Conservation (phyloP, 2,113 vertebrate species). For the Crotophaga sulcirostris region DNA sequence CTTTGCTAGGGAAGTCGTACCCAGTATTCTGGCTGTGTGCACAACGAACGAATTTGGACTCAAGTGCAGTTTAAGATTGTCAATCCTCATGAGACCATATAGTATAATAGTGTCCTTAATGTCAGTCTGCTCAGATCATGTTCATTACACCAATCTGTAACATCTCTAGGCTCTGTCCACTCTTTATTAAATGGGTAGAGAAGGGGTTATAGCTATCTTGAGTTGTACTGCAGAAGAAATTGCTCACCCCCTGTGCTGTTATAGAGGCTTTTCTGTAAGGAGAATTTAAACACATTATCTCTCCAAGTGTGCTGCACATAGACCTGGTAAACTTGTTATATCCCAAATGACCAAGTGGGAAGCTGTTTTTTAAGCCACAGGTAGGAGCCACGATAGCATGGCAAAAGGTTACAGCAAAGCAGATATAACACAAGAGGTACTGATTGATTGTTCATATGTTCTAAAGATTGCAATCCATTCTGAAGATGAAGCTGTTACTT, state of each 20-base stretch:
- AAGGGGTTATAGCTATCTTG: not conserved
- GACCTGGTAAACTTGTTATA: not conserved
- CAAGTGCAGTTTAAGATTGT: not conserved
- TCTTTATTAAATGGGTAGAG: not conserved
- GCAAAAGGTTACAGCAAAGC: not conserved
- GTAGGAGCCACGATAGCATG: not conserved
- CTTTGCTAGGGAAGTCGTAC: not conserved
- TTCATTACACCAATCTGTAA: not conserved
- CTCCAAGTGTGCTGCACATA: not conserved
- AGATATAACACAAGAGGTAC: not conserved
- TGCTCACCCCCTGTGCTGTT: not conserved
- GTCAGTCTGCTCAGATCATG: not conserved
- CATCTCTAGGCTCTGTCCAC: not conserved
- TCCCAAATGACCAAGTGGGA: not conserved
- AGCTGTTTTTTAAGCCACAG: not conserved
- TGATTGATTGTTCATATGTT: accelerated
- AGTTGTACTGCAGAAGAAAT: not conserved
- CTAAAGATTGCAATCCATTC: not conserved
- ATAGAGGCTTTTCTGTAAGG: not conserved
- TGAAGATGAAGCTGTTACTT: not conserved
- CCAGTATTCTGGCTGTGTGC: not conserved
- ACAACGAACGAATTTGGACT: not conserved
- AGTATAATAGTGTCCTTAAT: accelerated
- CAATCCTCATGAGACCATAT: not conserved
- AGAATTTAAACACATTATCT: not conserved